Evolutionary conservation across 1,140 invertebrate genomes (phyloP).

Genomic region (Andrena cerasifolii): DNA sequence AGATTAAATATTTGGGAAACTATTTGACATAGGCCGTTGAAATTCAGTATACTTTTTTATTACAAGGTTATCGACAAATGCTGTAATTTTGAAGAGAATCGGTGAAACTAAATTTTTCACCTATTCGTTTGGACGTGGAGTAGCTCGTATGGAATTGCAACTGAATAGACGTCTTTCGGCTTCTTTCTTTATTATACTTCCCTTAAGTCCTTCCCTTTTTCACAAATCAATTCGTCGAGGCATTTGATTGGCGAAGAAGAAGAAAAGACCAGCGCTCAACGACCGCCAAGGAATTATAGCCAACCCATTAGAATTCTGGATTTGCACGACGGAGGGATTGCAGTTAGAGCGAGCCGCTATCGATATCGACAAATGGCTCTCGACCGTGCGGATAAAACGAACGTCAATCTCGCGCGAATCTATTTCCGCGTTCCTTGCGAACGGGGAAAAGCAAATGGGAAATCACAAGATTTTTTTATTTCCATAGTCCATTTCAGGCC

Average conservation of each 20-base stretch:
- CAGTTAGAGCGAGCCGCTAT: slow-evolving; percentile 48
- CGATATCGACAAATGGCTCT: slow-evolving; percentile 58
- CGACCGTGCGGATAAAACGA: slow-evolving; percentile 58
- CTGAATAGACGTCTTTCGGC: neutral
- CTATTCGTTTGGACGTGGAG: too few relatives aligned
- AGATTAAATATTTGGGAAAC: too few relatives aligned
- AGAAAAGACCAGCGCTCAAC: slow-evolving; percentile 18
- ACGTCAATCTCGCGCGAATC: slow-evolving; percentile 63
- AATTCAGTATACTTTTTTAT: too few relatives aligned
- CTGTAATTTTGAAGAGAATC: too few relatives aligned
- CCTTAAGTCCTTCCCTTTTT: neutral
- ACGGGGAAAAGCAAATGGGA: slow-evolving; percentile 36
- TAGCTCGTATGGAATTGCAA: neutral
- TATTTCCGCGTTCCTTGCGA: slow-evolving; percentile 35
- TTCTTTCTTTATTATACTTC: too few relatives aligned
- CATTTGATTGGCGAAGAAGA: neutral
- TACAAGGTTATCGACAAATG: too few relatives aligned
- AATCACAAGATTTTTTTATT: slow-evolving; percentile 39
- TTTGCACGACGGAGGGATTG: slow-evolving; percentile 51
- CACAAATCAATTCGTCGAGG: slow-evolving; percentile 3
- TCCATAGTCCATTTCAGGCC: slow-evolving; percentile 38
- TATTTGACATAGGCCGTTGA: too few relatives aligned
- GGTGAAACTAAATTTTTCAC: too few relatives aligned
- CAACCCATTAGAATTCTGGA: slow-evolving; percentile 56
- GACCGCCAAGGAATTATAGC: slow-evolving; percentile 56